A percentile compares a stretch with the other conserved stretches of the same genome.
phyloP scores from a whole-genome alignment of 2,113 vertebrate species.

The Scomber scombrus region DNA sequence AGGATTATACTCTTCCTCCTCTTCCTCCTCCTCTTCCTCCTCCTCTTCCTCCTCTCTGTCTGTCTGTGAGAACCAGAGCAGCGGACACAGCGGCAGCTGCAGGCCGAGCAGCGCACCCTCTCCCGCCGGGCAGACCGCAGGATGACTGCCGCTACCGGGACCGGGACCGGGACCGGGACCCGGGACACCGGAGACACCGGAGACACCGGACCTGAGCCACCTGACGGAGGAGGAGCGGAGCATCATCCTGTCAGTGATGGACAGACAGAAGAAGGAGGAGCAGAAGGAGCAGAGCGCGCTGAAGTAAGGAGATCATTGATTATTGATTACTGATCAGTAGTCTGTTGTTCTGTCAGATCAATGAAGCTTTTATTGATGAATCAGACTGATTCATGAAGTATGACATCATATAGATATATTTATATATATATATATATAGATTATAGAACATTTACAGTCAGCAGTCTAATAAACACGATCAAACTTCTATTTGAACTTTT shows the following conservation, averaged over 20 bases:
- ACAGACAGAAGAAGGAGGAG: slow-evolving; percentile 94
- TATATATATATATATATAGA: too few species aligned
- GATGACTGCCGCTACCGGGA: too few species aligned
- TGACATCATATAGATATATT: too few species aligned
- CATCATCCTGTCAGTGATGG: slow-evolving; percentile 96
- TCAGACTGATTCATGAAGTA: too few species aligned
- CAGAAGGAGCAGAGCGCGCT: slow-evolving; percentile 96
- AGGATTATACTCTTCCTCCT: slow-evolving; percentile 30
- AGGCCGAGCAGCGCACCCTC: slow-evolving; percentile 28
- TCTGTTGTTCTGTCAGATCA: too few species aligned
- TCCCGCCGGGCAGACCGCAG: too few species aligned
- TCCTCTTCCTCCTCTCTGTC: slow-evolving; percentile 26
- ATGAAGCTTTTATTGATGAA: too few species aligned
- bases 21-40: background rate
- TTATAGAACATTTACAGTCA: too few species aligned
- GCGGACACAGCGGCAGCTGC: slow-evolving; percentile 27
- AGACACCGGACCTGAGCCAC: slow-evolving; percentile 96
- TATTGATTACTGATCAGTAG: background rate
- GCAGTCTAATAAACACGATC: too few species aligned
- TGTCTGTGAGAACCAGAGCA: slow-evolving; percentile 64
- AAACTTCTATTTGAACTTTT: too few species aligned
- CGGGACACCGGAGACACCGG: slow-evolving; percentile 53
- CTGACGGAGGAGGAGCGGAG: slow-evolving; percentile 95
- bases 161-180: background rate
- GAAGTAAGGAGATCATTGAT: slow-evolving; percentile 83